These are phyloP conservation scores for Cirrhinus molitorella DNA, from an alignment of 2,797 vertebrate genomes.

Conservation along the genomic window DNA sequence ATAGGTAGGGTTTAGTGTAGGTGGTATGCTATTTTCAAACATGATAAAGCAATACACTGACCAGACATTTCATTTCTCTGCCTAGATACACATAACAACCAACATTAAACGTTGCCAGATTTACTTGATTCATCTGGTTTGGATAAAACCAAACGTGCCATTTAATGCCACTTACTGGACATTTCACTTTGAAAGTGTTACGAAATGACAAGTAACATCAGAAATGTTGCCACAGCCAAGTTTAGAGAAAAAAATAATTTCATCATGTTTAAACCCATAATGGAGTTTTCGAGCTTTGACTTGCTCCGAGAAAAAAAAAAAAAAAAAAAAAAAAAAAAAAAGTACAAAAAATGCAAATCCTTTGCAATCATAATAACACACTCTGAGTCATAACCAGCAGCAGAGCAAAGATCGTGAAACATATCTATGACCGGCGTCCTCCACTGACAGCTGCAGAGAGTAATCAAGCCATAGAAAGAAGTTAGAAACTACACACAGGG, in stretches of 20 bases:
- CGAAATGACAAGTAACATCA: background rate
- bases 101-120: background rate
- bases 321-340: no score
- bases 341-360: background rate
- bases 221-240: background rate
- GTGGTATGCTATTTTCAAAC: constrained; percentile 3
- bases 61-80: background rate
- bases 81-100: background rate
- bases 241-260: background rate
- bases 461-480: constrained; percentile 23
- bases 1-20: background rate
- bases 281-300: background rate
- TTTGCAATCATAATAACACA: background rate
- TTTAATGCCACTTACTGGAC: background rate
- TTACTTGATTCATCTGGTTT: background rate
- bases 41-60: background rate
- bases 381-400: background rate
- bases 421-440: background rate
- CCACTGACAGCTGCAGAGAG: constrained; percentile 23
- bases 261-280: background rate
- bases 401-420: constrained; percentile 1
- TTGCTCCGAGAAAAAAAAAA: no score
- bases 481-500: constrained; percentile 23
- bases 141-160: background rate
- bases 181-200: background rate